Evolutionary conservation across 1,140 invertebrate species (phyloP), one percentile per base, ranked within the genome.

Genomic region (Brachionus koreanus): DNA sequence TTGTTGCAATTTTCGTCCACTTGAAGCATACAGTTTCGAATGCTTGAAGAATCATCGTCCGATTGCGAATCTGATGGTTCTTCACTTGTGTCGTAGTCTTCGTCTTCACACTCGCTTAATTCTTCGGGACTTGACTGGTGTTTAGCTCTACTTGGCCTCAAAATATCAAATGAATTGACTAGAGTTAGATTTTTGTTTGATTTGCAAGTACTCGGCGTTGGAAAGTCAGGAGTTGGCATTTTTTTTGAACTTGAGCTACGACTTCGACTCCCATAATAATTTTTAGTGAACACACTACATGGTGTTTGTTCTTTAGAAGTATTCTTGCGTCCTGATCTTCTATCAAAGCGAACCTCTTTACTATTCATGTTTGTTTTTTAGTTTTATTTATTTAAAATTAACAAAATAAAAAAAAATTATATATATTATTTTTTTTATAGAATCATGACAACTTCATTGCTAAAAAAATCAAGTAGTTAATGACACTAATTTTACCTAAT

Each of bases 291-390:
- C 10, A 37, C 37, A 39, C 33, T 37, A 9, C 65, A 74, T 46
- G 37, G 39, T 25, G 39, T 74, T 74, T 74, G 69, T 5, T 46
- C 19, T 5, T 25, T 74, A n/a, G 16, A 9, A 13, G 2, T n/a
- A 49, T 43, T 74, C 0, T 46, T 74, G 39, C 43, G 16, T 46
- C 25, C 19, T n/a, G 65, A 39, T 37, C 35, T 35, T 16, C 43
- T 74, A 12, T 46, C 10, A 35, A 74, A 74, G 46, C 69, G 69
- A 33, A 74, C 69, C 23, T 74, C 69, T 46, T 46, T 74, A 25
- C 39, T 10, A 46, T 16, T 74, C 69, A 74, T 74, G 39, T 69
- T 69, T 61, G 1, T 16, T 16, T 2, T 7, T 19, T n/a, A 61
- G 2, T 65, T 29, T 25, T 23, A 46, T 49, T 23, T 13, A 46